These are phyloP conservation scores for Bradypodion ventrale DNA, from an alignment of 2,797 vertebrate species.

Conservation along the genomic window DNA sequence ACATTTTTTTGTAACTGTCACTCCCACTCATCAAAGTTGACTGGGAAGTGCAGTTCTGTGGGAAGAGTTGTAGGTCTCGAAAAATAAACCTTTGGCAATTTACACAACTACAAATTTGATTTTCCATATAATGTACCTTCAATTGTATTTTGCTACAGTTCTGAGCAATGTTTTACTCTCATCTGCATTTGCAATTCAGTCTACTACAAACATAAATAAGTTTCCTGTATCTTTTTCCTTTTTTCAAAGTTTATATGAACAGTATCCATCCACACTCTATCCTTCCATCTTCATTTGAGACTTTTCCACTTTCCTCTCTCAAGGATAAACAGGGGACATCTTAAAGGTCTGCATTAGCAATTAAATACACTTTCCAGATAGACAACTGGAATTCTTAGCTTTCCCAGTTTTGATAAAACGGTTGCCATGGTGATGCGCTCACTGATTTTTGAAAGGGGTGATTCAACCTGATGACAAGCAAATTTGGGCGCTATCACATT, in stretches of 20 bases:
- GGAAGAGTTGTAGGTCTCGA: no score
- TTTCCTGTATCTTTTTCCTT: background rate
- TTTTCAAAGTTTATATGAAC: constrained; percentile 21
- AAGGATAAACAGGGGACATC: constrained; percentile 27
- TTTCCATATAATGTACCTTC: no score
- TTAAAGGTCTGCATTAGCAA: constrained; percentile 65
- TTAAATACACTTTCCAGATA: constrained; percentile 62
- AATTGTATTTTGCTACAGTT: background rate
- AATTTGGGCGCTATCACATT: constrained; percentile 42
- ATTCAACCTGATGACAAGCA: constrained; percentile 48
- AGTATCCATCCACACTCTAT: background rate
- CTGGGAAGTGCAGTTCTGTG: no score
- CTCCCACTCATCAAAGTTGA: no score
- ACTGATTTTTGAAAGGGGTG: constrained; percentile 40
- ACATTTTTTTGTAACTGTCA: no score
- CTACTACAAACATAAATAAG: constrained; percentile 29
- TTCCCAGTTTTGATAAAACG: constrained; percentile 36
- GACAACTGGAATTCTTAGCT: constrained; percentile 49
- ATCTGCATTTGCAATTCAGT: constrained; percentile 38
- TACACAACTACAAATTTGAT: no score
- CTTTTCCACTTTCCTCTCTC: constrained; percentile 40
- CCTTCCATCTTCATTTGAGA: constrained; percentile 18
- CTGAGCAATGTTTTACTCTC: constrained; percentile 8
- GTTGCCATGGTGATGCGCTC: constrained; percentile 53
- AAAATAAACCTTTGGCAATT: no score